Evolutionary conservation across 2,888 invertebrate genomes (phyloP).

Genomic region (Pandemis corylana): DNA sequence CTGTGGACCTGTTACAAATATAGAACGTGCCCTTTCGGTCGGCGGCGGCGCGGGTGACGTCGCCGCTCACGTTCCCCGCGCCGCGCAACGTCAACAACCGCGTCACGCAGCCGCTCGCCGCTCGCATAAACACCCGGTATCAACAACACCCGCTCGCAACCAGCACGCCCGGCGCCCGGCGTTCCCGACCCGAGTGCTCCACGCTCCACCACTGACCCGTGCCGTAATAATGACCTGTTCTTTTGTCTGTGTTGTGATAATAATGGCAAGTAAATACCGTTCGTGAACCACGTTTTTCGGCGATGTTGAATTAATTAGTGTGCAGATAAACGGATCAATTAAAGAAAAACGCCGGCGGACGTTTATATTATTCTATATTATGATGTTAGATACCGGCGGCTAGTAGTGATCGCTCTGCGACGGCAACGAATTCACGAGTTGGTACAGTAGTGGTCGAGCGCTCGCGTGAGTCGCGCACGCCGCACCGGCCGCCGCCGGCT

Average conservation of each 20-base stretch:
- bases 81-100: conserved; percentile 80
- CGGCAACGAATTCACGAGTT: conserved; percentile 58
- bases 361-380: conserved; percentile 72
- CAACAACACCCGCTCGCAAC: conserved; percentile 63
- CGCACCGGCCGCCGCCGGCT: conserved; percentile 50
- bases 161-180: conserved; percentile 49
- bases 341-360: conserved; percentile 12
- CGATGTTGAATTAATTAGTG: conserved; percentile 23
- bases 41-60: conserved; percentile 81
- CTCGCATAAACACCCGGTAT: conserved; percentile 62
- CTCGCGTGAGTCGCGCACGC: conserved; percentile 69
- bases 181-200: conserved; percentile 49
- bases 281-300: not conserved
- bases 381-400: conserved; percentile 60
- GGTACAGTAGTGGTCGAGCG: conserved; percentile 70
- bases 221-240: conserved; percentile 22
- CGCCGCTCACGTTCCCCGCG: conserved; percentile 79
- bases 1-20: conserved; percentile 76
- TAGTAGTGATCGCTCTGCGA: conserved; percentile 63
- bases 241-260: conserved; percentile 9
- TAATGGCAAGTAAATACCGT: conserved; percentile 1
- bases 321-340: conserved; percentile 18
- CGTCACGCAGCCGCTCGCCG: conserved; percentile 68
- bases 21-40: conserved; percentile 80
- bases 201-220: conserved; percentile 30